phyloP scores from a whole-genome alignment of 2,888 invertebrate genomes.

The Pseudoips prasinana region DNA sequence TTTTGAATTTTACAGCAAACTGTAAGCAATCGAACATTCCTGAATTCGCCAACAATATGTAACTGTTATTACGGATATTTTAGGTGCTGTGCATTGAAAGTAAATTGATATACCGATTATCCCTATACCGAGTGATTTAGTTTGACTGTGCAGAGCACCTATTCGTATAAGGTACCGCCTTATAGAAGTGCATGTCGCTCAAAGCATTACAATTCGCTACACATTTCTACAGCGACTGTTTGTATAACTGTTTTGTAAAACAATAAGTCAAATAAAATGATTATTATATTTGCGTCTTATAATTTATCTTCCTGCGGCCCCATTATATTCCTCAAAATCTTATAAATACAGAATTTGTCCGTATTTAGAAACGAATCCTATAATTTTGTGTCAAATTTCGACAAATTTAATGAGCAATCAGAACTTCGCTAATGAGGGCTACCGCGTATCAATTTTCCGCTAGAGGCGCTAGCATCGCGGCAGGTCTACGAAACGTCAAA shows the following conservation, averaged over 20 bases:
- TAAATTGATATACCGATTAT: constrained; percentile 1
- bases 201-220: constrained; percentile 45
- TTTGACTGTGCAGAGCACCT: neutral
- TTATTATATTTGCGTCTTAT: constrained; percentile 38
- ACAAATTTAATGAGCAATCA: too few relatives aligned
- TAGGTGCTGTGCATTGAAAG: constrained; percentile 1
- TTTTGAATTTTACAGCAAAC: constrained; percentile 31
- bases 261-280: constrained; percentile 63
- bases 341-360: too few relatives aligned
- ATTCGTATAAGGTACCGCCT: constrained; percentile 10
- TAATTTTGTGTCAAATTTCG: too few relatives aligned
- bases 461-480: too few relatives aligned
- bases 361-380: too few relatives aligned
- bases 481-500: too few relatives aligned
- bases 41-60: constrained; percentile 16
- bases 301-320: constrained; percentile 14
- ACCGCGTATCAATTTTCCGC: too few relatives aligned
- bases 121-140: too few relatives aligned
- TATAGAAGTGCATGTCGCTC: constrained; percentile 23
- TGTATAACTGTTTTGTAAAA: constrained; percentile 77
- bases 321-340: too few relatives aligned
- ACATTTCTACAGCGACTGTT: constrained; percentile 71
- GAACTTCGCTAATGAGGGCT: too few relatives aligned
- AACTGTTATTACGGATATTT: constrained; percentile 5
- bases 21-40: constrained; percentile 27